These are phyloP conservation scores for Spea hammondii DNA, from an alignment of 2,797 vertebrate species.

Conservation along the genomic window DNA sequence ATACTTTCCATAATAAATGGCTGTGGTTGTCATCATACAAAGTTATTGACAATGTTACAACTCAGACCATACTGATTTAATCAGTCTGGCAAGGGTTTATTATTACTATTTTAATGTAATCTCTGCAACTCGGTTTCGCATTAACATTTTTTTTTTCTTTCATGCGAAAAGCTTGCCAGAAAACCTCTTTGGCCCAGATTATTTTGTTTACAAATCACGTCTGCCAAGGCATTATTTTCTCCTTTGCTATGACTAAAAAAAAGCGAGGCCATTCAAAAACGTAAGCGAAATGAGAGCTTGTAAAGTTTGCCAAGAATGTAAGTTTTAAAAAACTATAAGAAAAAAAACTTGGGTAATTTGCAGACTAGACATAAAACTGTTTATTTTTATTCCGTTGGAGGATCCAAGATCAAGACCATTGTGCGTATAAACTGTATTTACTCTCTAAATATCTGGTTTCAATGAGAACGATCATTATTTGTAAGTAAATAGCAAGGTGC, in stretches of 20 bases:
- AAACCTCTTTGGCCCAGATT: constrained; percentile 43
- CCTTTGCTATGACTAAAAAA: constrained; percentile 44
- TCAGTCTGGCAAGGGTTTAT: constrained; percentile 33
- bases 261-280: constrained; percentile 39
- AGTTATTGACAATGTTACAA: constrained; percentile 16
- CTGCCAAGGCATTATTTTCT: constrained; percentile 49
- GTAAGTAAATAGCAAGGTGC: constrained; percentile 38
- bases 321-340: constrained; percentile 1
- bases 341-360: constrained; percentile 18
- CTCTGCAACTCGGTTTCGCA: constrained; percentile 39
- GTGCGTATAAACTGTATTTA: constrained; percentile 9
- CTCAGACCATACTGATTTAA: constrained; percentile 24
- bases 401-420: constrained; percentile 16
- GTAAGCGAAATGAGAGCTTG: constrained; percentile 39
- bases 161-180: constrained; percentile 28
- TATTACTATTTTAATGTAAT: constrained; percentile 40
- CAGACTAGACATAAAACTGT: constrained; percentile 37
- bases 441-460: not conserved
- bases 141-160: constrained; percentile 40
- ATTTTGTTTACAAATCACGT: constrained; percentile 47
- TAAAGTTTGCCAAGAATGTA: constrained; percentile 38
- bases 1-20: not conserved
- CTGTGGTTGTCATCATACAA: constrained; percentile 21
- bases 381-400: constrained; percentile 18
- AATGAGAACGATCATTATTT: not conserved